Conservation (phyloP, 2,113 vertebrate species). For the Pseudorasbora parva region DNA sequence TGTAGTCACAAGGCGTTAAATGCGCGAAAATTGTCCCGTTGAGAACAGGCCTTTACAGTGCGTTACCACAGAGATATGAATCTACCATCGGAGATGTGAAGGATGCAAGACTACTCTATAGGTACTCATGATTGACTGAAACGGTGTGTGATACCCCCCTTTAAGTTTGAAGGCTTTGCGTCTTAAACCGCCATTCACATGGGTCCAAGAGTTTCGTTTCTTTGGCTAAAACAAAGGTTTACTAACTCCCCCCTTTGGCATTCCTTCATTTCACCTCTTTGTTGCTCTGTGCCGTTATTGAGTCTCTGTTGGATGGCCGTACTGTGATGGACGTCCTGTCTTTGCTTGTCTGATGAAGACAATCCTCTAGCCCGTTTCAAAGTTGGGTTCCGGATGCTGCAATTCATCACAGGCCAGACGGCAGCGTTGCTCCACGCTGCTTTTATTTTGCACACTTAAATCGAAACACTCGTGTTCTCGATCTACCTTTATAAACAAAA, state of each 20-base stretch:
- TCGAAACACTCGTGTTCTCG: slow-evolving; percentile 63
- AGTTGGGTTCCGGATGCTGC: slow-evolving; percentile 61
- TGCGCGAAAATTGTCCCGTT: too few relatives aligned
- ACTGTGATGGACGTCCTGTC: slow-evolving; percentile 71
- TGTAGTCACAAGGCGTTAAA: too few relatives aligned
- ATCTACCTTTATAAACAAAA: slow-evolving; percentile 65
- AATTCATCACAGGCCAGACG: slow-evolving; percentile 65
- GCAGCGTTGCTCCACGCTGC: slow-evolving; percentile 40
- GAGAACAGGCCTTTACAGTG: too few relatives aligned
- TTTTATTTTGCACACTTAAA: slow-evolving; percentile 66
- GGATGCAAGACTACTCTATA: too few relatives aligned
- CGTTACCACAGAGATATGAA: too few relatives aligned
- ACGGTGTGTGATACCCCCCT: too few relatives aligned
- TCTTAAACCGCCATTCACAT: neutral
- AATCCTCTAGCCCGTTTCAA: slow-evolving; percentile 50
- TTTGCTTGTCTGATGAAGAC: slow-evolving; percentile 69
- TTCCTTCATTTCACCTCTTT: slow-evolving; percentile 13
- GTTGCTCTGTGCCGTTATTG: slow-evolving; percentile 26
- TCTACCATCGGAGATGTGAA: too few relatives aligned
- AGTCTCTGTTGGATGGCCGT: slow-evolving; percentile 36
- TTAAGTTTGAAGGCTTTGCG: neutral
- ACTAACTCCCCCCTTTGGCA: neutral
- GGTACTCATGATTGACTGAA: too few relatives aligned
- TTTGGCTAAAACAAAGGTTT: slow-evolving; percentile 13
- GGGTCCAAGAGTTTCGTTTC: neutral